Evolutionary conservation across 2,113 vertebrate genomes (phyloP).

Genomic region (Ranitomeya variabilis): DNA sequence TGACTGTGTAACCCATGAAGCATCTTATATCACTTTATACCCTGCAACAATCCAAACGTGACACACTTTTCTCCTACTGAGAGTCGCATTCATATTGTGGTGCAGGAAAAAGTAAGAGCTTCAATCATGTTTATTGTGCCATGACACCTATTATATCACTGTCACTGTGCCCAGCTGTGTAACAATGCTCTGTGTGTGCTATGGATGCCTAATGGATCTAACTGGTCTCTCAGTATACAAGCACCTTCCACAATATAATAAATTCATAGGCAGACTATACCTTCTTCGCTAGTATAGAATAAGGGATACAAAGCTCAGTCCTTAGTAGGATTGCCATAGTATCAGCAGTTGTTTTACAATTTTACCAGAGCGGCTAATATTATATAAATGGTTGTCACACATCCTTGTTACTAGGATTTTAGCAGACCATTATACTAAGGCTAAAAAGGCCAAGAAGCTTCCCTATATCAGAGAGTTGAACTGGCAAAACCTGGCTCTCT

Average conservation of each 20-base stretch:
- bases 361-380: no score
- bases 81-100: slow-evolving; percentile 31
- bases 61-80: not conserved
- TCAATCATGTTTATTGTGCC: slow-evolving; percentile 48
- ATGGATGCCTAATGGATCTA: slow-evolving; percentile 32
- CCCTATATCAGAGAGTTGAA: no score
- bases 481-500: no score
- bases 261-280: not conserved
- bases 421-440: no score
- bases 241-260: not conserved
- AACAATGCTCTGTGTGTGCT: not conserved
- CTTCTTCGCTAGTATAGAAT: not conserved
- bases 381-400: no score
- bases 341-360: not conserved
- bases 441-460: no score
- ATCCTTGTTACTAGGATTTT: no score
- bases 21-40: not conserved
- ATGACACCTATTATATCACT: slow-evolving; percentile 44
- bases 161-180: slow-evolving; percentile 14
- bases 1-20: not conserved
- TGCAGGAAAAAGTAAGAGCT: slow-evolving; percentile 14
- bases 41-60: slow-evolving; percentile 1
- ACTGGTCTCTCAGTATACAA: not conserved
- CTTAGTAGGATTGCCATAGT: not conserved
- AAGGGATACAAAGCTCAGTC: not conserved